A percentile compares a stretch with the other conserved stretches of the same genome.
Conservation (phyloP, 2,113 vertebrate species). For the Symphodus melops region DNA sequence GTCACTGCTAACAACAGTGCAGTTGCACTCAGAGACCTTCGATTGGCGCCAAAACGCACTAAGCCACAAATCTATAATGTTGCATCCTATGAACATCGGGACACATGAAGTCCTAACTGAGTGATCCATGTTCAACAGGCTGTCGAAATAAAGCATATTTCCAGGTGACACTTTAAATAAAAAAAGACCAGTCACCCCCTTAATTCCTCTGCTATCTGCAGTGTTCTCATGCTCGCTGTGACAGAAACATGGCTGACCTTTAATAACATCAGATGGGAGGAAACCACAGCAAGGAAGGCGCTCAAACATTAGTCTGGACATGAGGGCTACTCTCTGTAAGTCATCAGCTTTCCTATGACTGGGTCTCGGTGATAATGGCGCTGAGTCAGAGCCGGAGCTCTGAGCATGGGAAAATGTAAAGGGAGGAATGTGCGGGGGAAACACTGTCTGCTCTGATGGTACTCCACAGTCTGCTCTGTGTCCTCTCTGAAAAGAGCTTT, state of each 20-base stretch:
- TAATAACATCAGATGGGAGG: conserved; percentile 60
- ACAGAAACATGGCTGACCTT: conserved; percentile 57
- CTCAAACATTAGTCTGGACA: conserved; percentile 69
- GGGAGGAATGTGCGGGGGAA: conserved; percentile 78
- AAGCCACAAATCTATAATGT: no score
- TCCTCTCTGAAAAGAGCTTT: conserved; percentile 58
- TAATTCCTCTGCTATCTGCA: conserved; percentile 27
- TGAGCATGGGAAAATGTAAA: conserved; percentile 80
- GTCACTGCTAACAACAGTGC: no score
- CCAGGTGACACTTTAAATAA: conserved; percentile 12
- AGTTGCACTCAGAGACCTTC: no score
- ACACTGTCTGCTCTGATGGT: conserved; percentile 74
- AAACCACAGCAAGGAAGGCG: conserved; percentile 78
- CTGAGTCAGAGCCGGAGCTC: conserved; percentile 74
- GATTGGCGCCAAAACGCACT: no score
- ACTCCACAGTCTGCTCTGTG: conserved; percentile 72
- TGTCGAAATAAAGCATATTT: conserved; percentile 23
- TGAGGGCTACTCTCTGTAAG: conserved; percentile 72
- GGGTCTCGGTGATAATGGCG: conserved; percentile 66
- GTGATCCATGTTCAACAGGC: conserved; percentile 1
- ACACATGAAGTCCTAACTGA: conserved; percentile 1
- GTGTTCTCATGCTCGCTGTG: conserved; percentile 44
- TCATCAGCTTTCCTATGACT: conserved; percentile 75
- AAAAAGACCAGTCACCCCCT: not conserved
- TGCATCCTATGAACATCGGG: not conserved